These are phyloP conservation scores for Heteractis magnifica DNA, from an alignment of 92 coral and sea anemone species.

Conservation along the genomic window DNA sequence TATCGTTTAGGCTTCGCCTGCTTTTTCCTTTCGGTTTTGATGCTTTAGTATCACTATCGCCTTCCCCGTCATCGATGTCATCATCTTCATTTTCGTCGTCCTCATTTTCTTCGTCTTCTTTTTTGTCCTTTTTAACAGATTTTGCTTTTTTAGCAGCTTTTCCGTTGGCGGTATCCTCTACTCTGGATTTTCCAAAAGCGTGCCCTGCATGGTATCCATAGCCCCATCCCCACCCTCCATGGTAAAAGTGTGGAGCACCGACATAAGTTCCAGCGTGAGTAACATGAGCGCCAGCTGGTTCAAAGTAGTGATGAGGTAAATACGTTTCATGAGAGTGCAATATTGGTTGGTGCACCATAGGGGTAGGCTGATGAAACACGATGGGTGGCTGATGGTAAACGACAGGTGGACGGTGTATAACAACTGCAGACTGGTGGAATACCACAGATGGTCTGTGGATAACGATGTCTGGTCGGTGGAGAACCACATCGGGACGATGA, in stretches of 20 bases:
- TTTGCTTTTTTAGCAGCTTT: constrained; percentile 31
- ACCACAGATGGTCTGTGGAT: constrained; percentile 95
- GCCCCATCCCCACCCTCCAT: constrained; percentile 80
- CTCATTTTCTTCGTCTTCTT: constrained; percentile 24
- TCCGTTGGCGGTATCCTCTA: constrained; percentile 40
- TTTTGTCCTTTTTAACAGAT: constrained; percentile 14
- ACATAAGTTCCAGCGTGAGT: constrained; percentile 71
- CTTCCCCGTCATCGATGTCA: constrained; percentile 17
- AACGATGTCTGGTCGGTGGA: constrained; percentile 94
- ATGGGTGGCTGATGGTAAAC: constrained; percentile 89
- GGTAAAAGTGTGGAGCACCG: constrained; percentile 84
- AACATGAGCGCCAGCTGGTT: constrained; percentile 66
- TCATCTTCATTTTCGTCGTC: constrained; percentile 16
- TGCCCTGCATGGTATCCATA: constrained; percentile 54
- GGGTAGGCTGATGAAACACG: constrained; percentile 91
- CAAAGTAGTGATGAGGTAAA: constrained; percentile 67
- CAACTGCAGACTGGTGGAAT: constrained; percentile 92
- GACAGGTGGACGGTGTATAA: constrained; percentile 89
- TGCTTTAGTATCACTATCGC: constrained; percentile 6
- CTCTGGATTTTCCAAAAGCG: constrained; percentile 72
- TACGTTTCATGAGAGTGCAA: constrained; percentile 89
- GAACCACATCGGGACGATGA: constrained; percentile 84
- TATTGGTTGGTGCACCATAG: constrained; percentile 81
- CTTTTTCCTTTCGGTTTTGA: constrained; percentile 11
- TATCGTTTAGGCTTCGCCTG: constrained; percentile 11